Evolutionary conservation across 2,797 vertebrate species (phyloP).

Genomic region (Galaxias olidus): DNA sequence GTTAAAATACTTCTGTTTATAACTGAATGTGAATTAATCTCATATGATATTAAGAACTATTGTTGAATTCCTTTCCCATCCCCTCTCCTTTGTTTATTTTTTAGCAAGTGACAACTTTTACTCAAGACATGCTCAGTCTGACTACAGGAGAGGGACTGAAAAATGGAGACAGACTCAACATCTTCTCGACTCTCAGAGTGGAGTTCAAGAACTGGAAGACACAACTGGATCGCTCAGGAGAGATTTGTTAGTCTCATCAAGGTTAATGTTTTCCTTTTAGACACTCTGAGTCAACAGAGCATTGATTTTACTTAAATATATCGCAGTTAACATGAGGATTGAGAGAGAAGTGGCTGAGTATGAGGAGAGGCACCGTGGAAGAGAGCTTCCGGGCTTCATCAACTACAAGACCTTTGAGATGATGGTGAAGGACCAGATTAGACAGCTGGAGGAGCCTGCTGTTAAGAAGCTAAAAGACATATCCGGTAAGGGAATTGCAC

Average conservation of each 20-base stretch:
- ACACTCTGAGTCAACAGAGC: not conserved
- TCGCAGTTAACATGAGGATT: slow-evolving; percentile 64
- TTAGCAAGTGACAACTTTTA: slow-evolving; percentile 74
- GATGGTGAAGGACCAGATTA: slow-evolving; percentile 78
- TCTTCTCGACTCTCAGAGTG: slow-evolving; percentile 63
- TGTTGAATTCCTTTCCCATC: not conserved
- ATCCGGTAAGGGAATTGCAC: slow-evolving; percentile 60
- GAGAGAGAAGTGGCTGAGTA: slow-evolving; percentile 55
- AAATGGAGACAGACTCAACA: slow-evolving; percentile 54
- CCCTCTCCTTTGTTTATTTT: not conserved
- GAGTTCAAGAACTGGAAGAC: slow-evolving; percentile 65
- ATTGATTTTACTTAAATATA: not conserved
- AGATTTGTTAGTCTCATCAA: slow-evolving; percentile 48
- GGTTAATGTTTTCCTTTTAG: not conserved
- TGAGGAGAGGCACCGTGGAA: slow-evolving; percentile 77
- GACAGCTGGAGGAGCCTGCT: slow-evolving; percentile 78
- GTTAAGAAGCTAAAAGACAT: slow-evolving; percentile 67
- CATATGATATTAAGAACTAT: not conserved
- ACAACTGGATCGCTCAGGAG: slow-evolving; percentile 44
- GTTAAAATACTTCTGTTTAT: too few relatives aligned
- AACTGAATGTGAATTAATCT: not conserved
- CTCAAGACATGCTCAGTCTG: slow-evolving; percentile 64
- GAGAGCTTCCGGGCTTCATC: slow-evolving; percentile 84
- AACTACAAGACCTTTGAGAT: slow-evolving; percentile 85
- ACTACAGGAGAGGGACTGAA: slow-evolving; percentile 71